Evolutionary conservation across 2,797 vertebrate genomes (phyloP).

Genomic region (Glossophaga mutica): DNA sequence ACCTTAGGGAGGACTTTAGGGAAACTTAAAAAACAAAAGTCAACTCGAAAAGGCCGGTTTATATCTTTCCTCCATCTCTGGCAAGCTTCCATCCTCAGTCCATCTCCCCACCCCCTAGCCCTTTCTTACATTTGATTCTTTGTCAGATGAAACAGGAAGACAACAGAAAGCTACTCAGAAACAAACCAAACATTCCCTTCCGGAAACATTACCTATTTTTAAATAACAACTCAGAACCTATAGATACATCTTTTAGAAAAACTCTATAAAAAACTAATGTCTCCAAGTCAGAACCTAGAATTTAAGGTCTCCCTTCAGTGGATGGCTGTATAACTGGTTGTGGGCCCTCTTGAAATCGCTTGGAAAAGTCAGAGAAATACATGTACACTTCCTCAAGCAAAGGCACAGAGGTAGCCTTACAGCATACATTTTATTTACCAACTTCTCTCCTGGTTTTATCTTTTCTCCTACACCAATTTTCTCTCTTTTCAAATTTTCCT

Average conservation of each 20-base stretch:
- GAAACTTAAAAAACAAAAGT: slow-evolving; percentile 56
- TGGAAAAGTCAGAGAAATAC: not conserved
- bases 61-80: slow-evolving; percentile 27
- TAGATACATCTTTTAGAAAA: slow-evolving; percentile 54
- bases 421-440: not conserved
- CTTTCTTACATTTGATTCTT: slow-evolving; percentile 52
- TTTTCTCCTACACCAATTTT: not conserved
- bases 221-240: slow-evolving; percentile 31
- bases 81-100: not conserved
- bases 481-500: not conserved
- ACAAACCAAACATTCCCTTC: slow-evolving; percentile 65
- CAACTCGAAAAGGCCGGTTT: slow-evolving; percentile 20
- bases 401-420: not conserved
- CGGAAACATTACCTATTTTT: slow-evolving; percentile 64
- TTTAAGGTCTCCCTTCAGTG: not conserved
- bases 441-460: not conserved
- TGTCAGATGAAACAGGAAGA: slow-evolving; percentile 64
- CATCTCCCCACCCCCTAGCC: not conserved
- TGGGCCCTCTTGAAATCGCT: not conserved
- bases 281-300: not conserved
- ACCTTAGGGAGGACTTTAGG: slow-evolving; percentile 27
- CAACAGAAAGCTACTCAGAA: slow-evolving; percentile 64
- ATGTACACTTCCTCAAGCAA: not conserved
- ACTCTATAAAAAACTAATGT: not conserved
- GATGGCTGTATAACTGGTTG: not conserved